These are phyloP conservation scores for Eremobia ochroleuca DNA, from an alignment of 2,888 invertebrate genomes.

Conservation along the genomic window DNA sequence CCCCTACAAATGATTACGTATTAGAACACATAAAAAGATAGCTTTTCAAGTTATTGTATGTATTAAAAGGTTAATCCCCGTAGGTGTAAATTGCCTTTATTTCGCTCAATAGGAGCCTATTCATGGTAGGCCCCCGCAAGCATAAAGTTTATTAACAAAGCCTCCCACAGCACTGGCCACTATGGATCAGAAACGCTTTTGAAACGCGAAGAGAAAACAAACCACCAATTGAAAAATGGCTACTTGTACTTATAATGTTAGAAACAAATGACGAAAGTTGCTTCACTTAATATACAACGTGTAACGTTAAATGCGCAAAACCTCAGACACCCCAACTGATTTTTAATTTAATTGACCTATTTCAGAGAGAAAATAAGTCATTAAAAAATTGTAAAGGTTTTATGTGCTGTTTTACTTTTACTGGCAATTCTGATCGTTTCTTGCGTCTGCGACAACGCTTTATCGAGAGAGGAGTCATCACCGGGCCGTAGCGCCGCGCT, in stretches of 20 bases:
- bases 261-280: constrained; percentile 16
- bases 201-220: constrained; percentile 34
- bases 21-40: constrained; percentile 1
- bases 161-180: constrained; percentile 43
- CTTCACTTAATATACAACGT: too few relatives aligned
- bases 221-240: constrained; percentile 19
- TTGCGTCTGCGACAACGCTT: too few relatives aligned
- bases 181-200: constrained; percentile 25
- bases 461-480: too few relatives aligned
- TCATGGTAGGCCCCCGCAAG: constrained; percentile 34
- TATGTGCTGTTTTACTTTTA: too few relatives aligned
- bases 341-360: too few relatives aligned
- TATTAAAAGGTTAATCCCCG: constrained; percentile 21
- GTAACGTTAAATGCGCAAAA: too few relatives aligned
- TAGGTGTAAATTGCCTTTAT: constrained; percentile 45
- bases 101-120: constrained; percentile 29
- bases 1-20: background rate
- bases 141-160: constrained; percentile 49
- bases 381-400: too few relatives aligned
- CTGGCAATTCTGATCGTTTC: too few relatives aligned
- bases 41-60: background rate
- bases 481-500: too few relatives aligned
- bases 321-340: too few relatives aligned
- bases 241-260: background rate
- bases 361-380: too few relatives aligned